Evolutionary conservation across 1,140 invertebrate genomes (phyloP).

Genomic region (Drosophila equinoxialis): DNA sequence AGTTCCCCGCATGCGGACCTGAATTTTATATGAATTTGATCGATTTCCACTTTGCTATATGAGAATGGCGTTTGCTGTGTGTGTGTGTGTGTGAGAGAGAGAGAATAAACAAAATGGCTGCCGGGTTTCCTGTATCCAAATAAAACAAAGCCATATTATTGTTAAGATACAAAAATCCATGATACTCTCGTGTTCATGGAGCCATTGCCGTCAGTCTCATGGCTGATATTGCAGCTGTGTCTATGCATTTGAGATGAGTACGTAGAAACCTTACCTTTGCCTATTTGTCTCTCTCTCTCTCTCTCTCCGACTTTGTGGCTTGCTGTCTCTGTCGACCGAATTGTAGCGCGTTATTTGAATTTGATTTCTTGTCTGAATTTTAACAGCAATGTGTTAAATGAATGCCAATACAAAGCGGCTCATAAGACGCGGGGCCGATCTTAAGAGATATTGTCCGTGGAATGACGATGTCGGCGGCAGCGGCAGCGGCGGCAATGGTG

Average conservation of each 20-base stretch:
- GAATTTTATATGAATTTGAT: too few species aligned
- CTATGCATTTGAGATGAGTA: constrained; percentile 6
- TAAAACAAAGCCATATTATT: constrained; percentile 2
- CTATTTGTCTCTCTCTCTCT: background rate
- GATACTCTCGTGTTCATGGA: background rate
- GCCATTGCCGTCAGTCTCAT: background rate
- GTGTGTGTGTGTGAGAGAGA: too few species aligned
- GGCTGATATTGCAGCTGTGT: constrained; percentile 8
- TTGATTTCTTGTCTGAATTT: constrained; percentile 80
- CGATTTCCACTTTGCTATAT: too few species aligned
- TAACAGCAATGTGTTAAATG: constrained; percentile 80
- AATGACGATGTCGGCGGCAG: background rate
- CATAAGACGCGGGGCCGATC: constrained; percentile 20
- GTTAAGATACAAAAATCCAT: background rate
- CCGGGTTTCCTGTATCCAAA: constrained; percentile 35
- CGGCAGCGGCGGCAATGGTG: background rate
- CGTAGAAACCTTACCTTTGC: background rate
- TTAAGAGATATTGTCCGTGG: constrained; percentile 8
- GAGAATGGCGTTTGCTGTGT: too few species aligned
- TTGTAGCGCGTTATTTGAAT: constrained; percentile 80
- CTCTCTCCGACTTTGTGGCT: background rate
- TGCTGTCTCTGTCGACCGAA: constrained; percentile 39
- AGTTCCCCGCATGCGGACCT: too few species aligned
- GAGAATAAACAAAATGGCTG: constrained; percentile 18
- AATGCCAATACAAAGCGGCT: constrained; percentile 70